A percentile compares a stretch with the other conserved stretches of the same genome.
phyloP scores from a whole-genome alignment of 2,888 invertebrate species.

The Unio pictorum region DNA sequence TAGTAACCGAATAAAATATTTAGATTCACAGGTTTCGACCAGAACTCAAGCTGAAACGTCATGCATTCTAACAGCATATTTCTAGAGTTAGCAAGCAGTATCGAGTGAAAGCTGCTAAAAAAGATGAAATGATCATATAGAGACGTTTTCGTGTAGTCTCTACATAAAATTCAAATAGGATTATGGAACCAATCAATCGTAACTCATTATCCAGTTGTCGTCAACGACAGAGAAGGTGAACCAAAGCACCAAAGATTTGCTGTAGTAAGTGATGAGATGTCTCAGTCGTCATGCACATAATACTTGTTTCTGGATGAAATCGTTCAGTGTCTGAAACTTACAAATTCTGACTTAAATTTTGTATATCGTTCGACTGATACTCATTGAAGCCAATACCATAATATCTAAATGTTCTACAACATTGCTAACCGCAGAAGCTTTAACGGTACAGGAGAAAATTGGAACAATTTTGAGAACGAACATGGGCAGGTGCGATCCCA shows the following conservation, averaged over 20 bases:
- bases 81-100: conserved; percentile 13
- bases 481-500: conserved; percentile 2
- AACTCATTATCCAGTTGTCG: conserved; percentile 28
- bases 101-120: conserved; percentile 3
- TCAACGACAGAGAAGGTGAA: conserved; percentile 10
- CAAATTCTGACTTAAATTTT: conserved; percentile 3
- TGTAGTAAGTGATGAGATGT: conserved; percentile 28
- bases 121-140: conserved; percentile 23
- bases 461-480: conserved; percentile 9
- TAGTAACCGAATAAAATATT: conserved; percentile 13
- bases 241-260: conserved; percentile 26
- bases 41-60: conserved; percentile 3
- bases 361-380: conserved; percentile 38
- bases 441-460: conserved; percentile 8
- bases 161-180: conserved; percentile 28
- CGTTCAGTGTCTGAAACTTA: conserved; percentile 13
- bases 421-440: conserved; percentile 14
- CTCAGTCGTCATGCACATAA: conserved; percentile 27
- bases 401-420: conserved; percentile 26
- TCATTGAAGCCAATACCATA: conserved; percentile 33
- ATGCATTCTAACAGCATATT: conserved; percentile 17
- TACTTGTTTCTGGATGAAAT: conserved; percentile 27
- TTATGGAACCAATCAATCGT: conserved; percentile 25
- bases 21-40: conserved; percentile 5
- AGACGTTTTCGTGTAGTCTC: conserved; percentile 25